phyloP scores from a whole-genome alignment of 2,113 vertebrate genomes.

The Choloepus hoffmanni region DNA sequence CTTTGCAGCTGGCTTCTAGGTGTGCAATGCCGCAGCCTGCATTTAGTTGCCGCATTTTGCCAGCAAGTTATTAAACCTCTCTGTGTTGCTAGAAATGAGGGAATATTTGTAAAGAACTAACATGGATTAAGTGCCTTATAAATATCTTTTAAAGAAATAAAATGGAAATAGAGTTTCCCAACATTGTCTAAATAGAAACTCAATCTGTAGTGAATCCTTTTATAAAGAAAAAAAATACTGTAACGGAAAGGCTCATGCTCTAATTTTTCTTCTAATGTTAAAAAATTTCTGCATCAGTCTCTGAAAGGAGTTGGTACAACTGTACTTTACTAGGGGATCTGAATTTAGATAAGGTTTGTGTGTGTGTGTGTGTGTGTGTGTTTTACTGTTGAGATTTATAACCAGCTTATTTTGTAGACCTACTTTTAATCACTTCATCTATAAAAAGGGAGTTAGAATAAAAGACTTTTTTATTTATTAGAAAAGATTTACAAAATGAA shows the following conservation, averaged over 20 bases:
- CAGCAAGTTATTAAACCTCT: not conserved
- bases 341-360: not conserved
- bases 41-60: no score
- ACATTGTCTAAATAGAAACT: slow-evolving; percentile 22
- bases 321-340: not conserved
- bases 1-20: fast-evolving
- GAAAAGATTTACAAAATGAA: not conserved
- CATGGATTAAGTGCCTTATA: not conserved
- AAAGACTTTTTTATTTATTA: not conserved
- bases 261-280: not conserved
- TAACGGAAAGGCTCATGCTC: not conserved
- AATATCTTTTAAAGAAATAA: slow-evolving; percentile 4
- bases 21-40: fast-evolving
- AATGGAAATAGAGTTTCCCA: not conserved
- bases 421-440: not conserved
- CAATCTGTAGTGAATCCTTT: not conserved
- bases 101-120: not conserved
- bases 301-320: not conserved
- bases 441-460: not conserved
- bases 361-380: not conserved
- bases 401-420: not conserved
- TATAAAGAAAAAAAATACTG: not conserved
- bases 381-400: not conserved
- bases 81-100: not conserved
- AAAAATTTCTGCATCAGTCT: not conserved